Evolutionary conservation across 2,113 vertebrate genomes (phyloP).

Genomic region (Campylomormyrus numenius): DNA sequence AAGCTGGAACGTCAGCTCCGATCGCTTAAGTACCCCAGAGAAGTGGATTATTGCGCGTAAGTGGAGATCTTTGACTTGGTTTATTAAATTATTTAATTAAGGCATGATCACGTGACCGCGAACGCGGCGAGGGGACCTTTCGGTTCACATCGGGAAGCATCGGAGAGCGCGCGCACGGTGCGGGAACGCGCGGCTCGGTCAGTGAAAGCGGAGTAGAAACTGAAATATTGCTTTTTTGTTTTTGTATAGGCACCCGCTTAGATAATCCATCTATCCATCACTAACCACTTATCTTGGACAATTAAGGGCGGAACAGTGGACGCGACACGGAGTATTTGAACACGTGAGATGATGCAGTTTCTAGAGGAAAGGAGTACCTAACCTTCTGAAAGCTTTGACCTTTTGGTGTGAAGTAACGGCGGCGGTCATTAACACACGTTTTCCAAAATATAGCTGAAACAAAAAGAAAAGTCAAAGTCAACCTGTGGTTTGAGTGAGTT

Average conservation of each 20-base stretch:
- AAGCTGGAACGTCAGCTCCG: slow-evolving; percentile 81
- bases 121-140: not conserved
- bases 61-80: slow-evolving; percentile 16
- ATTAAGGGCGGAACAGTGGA: not conserved
- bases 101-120: not conserved
- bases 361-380: not conserved
- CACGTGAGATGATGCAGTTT: not conserved
- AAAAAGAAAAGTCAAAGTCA: slow-evolving; percentile 3
- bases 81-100: not conserved
- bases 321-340: not conserved
- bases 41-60: slow-evolving; percentile 80
- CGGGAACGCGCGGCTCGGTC: not conserved
- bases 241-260: not conserved
- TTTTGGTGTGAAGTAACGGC: not conserved
- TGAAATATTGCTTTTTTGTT: not conserved
- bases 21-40: slow-evolving; percentile 69
- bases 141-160: not conserved
- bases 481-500: slow-evolving; percentile 8
- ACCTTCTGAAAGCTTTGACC: not conserved
- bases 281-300: not conserved
- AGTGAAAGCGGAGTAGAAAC: not conserved
- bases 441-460: not conserved
- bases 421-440: not conserved
- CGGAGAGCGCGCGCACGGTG: not conserved
- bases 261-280: not conserved